These are phyloP conservation scores for Mesochorus sp. DNA, from an alignment of 2,888 invertebrate species.

Conservation along the genomic window DNA sequence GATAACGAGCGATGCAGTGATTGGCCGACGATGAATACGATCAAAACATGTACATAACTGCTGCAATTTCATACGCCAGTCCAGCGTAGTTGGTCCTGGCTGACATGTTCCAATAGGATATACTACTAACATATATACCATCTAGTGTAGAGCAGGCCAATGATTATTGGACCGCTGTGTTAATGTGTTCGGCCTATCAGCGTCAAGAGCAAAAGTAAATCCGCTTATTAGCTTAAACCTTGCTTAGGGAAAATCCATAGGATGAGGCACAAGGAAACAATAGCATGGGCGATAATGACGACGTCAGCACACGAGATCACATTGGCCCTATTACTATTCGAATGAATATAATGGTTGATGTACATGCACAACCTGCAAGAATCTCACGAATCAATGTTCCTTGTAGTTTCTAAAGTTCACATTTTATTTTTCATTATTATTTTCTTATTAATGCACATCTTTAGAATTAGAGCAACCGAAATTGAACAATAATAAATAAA, in stretches of 20 bases:
- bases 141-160: not conserved
- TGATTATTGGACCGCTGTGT: not conserved
- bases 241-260: not conserved
- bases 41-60: not conserved
- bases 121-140: not conserved
- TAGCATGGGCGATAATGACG: conserved; percentile 18
- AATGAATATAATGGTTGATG: conserved; percentile 48
- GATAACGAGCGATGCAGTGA: not conserved
- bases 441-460: too few species aligned
- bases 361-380: conserved; percentile 29
- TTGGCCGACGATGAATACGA: not conserved
- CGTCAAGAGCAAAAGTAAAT: conserved; percentile 18
- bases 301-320: conserved; percentile 24
- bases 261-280: conserved; percentile 17
- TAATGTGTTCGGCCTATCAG: not conserved
- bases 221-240: conserved; percentile 47
- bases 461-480: too few species aligned
- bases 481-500: too few species aligned
- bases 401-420: too few species aligned
- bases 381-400: conserved; percentile 34
- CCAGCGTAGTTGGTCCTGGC: not conserved
- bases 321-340: conserved; percentile 45
- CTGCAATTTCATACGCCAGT: not conserved
- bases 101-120: not conserved
- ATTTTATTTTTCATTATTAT: conserved; percentile 6